These are phyloP conservation scores for Hoplodrina ambigua DNA, from an alignment of 2,888 invertebrate species.

Conservation along the genomic window DNA sequence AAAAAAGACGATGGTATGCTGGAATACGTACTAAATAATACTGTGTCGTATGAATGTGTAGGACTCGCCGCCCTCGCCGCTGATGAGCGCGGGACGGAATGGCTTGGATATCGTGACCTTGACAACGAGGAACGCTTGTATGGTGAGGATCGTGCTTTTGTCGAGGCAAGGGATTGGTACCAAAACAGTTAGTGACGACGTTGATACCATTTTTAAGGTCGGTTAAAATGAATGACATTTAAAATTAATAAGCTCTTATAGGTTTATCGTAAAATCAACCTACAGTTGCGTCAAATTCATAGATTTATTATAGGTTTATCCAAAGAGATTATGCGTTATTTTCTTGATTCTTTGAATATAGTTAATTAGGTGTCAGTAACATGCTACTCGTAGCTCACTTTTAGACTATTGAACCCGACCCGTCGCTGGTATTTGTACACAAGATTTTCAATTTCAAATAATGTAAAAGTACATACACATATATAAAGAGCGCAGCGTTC, in stretches of 20 bases:
- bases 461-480: too few species aligned
- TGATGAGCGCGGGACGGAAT: conserved; percentile 10
- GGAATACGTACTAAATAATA: conserved; percentile 51
- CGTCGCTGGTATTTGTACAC: conserved; percentile 3
- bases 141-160: too few species aligned
- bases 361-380: conserved; percentile 27
- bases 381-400: neutral
- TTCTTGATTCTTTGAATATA: conserved; percentile 7
- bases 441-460: conserved; percentile 35
- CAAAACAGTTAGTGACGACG: too few species aligned
- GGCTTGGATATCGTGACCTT: neutral
- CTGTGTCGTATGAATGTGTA: conserved; percentile 17
- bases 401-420: conserved; percentile 10
- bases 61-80: too few species aligned
- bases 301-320: neutral
- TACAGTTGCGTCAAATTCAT: conserved; percentile 2
- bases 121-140: neutral
- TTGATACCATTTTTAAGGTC: neutral
- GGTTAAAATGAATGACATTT: neutral
- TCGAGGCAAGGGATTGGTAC: too few species aligned
- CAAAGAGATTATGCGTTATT: neutral
- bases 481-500: conserved; percentile 10
- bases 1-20: conserved; percentile 47
- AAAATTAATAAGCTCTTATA: neutral
- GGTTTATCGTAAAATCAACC: neutral